phyloP scores from a whole-genome alignment of 2,888 invertebrate genomes.

The Cyrtodaria siliqua region DNA sequence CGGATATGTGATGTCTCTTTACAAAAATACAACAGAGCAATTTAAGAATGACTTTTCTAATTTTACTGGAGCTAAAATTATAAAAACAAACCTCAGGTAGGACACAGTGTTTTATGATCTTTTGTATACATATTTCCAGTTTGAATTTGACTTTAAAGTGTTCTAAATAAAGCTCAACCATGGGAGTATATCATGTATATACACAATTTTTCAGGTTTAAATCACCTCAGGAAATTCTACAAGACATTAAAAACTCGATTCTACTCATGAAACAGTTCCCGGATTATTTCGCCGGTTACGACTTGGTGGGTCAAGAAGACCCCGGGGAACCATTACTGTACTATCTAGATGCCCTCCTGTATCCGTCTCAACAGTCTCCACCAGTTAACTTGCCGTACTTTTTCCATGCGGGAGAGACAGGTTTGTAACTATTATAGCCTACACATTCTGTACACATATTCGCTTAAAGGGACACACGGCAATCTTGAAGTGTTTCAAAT shows the following conservation, averaged over 20 bases:
- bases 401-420: conserved; percentile 85
- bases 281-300: conserved; percentile 80
- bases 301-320: conserved; percentile 83
- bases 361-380: conserved; percentile 73
- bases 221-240: conserved; percentile 38
- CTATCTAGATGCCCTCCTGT: conserved; percentile 77
- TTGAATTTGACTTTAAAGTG: too few relatives aligned
- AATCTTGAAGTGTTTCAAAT: too few relatives aligned
- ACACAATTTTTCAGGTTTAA: neutral
- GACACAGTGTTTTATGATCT: neutral
- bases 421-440: too few relatives aligned
- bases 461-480: too few relatives aligned
- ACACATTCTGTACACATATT: too few relatives aligned
- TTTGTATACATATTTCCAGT: neutral
- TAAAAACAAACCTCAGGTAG: conserved; percentile 70
- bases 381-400: conserved; percentile 80
- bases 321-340: conserved; percentile 73
- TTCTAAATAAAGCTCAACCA: too few relatives aligned
- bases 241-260: conserved; percentile 68
- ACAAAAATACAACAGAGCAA: conserved; percentile 64
- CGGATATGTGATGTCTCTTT: conserved; percentile 67
- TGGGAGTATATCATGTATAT: too few relatives aligned
- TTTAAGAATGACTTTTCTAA: conserved; percentile 72
- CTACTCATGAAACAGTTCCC: conserved; percentile 70
- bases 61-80: conserved; percentile 78